Evolutionary conservation across 2,888 invertebrate species (phyloP), one percentile per base, ranked within the genome.

Genomic region (Aporophyla nigra): DNA sequence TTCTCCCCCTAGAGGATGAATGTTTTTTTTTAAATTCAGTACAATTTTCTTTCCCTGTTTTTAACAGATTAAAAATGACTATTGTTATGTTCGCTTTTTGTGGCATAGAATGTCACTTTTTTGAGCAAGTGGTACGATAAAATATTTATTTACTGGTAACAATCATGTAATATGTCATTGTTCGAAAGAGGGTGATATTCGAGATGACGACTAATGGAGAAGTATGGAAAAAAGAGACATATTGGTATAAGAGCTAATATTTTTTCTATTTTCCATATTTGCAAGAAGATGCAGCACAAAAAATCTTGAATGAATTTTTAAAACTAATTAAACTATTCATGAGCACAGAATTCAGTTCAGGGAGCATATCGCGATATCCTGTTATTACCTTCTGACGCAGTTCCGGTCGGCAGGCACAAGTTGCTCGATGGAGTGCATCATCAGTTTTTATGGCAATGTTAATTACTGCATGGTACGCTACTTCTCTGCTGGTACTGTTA

Each of bases 401-500:
- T 87, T 88, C 87, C 86, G 86, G 88, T 86, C 78, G 86, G 83
- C 63, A 85, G 87, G 84, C 80, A 74, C 72, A 63, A 78, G 71
- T 61, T 83, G 87, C 87, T 81, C 93, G 93, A 93, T 92, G 91
- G 90, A 89, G 93, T 92, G 92, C 91, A 91, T 91, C 92, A 78
- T 74, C 85, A 88, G 88, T 90, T 88, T 88, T 90, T 93, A 84
- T 87, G 76, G 76, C 51, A 76, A 88, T 86, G 90, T 43, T 88
- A 90, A 92, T 92, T 91, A 92, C 90, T 91, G 91, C 92, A 91
- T 91, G 90, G 84, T 89, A 86, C 86, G 87, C 87, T 91, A 89
- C 86, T 89, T 88, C 87, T 87, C 79, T 82, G 65, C 68, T 81
- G 46, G 72, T 89, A 89, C 88, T 87, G 90, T 90, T 89, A 88